A percentile compares a stretch with the other conserved stretches of the same genome.
phyloP scores from a whole-genome alignment of 2,797 vertebrate species.

The Danio tinwini region DNA sequence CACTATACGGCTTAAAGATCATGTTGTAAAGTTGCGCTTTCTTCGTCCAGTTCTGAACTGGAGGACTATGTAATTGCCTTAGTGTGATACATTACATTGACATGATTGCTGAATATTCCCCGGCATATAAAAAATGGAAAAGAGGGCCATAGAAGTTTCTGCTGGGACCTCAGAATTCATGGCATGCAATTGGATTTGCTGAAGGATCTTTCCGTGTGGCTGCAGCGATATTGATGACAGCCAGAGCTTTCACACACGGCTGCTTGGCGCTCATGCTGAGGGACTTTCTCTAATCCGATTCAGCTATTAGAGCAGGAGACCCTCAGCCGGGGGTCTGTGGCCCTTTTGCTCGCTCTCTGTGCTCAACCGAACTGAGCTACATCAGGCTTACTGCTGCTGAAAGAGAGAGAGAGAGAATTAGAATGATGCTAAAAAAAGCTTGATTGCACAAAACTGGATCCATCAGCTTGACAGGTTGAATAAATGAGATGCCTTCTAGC shows the following conservation, averaged over 20 bases:
- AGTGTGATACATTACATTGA: constrained; percentile 79
- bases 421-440: constrained; percentile 77
- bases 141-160: constrained; percentile 64
- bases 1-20: constrained; percentile 72
- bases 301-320: constrained; percentile 72
- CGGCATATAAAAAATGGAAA: constrained; percentile 76
- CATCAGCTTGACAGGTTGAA: constrained; percentile 83
- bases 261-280: constrained; percentile 62
- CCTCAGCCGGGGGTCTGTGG: constrained; percentile 76
- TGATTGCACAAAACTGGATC: constrained; percentile 77
- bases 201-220: constrained; percentile 73
- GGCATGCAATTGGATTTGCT: constrained; percentile 71
- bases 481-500: constrained; percentile 77
- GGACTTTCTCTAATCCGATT: constrained; percentile 78
- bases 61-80: constrained; percentile 77
- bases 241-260: constrained; percentile 73
- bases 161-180: constrained; percentile 72
- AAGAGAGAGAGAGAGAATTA: constrained; percentile 64
- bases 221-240: constrained; percentile 75
- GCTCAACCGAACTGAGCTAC: constrained; percentile 68
- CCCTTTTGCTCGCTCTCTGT: constrained; percentile 65
- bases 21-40: constrained; percentile 77
- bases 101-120: constrained; percentile 79
- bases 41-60: constrained; percentile 70
- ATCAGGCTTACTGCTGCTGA: constrained; percentile 49